phyloP scores from a whole-genome alignment of 53 echinoderm and acorn worm genomes.

The Arbacia lixula region DNA sequence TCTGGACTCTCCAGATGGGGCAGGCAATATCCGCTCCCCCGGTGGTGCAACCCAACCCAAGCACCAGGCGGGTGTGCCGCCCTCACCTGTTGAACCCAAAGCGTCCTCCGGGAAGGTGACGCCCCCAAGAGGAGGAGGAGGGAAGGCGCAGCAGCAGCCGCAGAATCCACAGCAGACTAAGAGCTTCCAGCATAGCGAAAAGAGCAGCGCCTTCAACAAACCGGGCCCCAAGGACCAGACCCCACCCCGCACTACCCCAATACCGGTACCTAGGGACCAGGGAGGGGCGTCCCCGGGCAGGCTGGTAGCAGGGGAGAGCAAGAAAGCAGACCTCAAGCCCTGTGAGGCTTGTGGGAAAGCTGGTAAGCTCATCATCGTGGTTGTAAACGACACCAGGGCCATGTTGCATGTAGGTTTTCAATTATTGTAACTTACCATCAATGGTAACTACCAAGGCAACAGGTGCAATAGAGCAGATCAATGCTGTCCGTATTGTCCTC shows the following conservation, averaged over 20 bases:
- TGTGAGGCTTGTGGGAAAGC: constrained; percentile 42
- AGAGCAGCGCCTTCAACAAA: constrained; percentile 30
- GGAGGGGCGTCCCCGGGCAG: too few relatives aligned
- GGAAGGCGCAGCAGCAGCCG: background rate
- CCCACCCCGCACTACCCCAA: background rate
- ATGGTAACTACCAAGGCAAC: too few relatives aligned
- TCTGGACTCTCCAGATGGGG: background rate
- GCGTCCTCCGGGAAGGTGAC: background rate
- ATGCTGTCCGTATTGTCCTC: too few relatives aligned
- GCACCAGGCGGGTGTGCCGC: background rate
- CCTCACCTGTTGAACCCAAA: background rate
- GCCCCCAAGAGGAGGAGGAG: background rate
- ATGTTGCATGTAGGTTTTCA: too few relatives aligned
- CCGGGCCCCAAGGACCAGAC: constrained; percentile 14
- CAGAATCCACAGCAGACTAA: background rate
- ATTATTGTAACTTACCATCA: too few relatives aligned
- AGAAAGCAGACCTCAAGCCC: background rate
- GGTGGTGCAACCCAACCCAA: background rate
- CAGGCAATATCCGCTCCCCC: background rate
- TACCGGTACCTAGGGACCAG: background rate
- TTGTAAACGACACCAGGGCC: too few relatives aligned
- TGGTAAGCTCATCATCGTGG: background rate
- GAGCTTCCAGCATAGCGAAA: constrained; percentile 16
- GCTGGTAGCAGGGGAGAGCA: background rate
- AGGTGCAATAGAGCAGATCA: too few relatives aligned